Evolutionary conservation across 2,888 invertebrate species (phyloP), one percentile per base, ranked within the genome.

Genomic region (Drosophila borborema): DNA sequence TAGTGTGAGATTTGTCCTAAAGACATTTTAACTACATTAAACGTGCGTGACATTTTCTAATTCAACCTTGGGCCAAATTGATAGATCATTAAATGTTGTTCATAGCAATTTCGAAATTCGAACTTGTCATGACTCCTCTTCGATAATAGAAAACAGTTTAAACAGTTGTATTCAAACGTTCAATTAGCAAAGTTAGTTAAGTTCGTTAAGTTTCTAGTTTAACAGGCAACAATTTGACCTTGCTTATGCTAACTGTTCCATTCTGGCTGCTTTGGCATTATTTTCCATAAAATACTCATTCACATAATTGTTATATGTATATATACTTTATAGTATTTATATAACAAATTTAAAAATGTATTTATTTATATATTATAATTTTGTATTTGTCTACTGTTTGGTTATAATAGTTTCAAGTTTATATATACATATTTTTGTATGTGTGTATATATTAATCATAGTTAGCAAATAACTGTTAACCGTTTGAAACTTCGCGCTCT

Each of bases 1-100:
- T 46, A 62, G 64, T 53, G 51, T 23, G 38, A 62, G 58, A 54
- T 68, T 28, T 41, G 59, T 63, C 54, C 72, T 48, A 48, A 77
- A 69, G 45, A 55, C 14, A 46, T 63, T 70, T 77, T 65, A 71
- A 53, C 28, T 36, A n/a, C 38, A n/a, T 23, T 41, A 2, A 55
- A 48, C 54, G 53, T 60, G 41, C 60, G 68, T 69, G 68, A 68
- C 69, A 28, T 28, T 67, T 20, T 16, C 12, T 46, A 18, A 38
- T 12, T 43, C 60, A 41, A 48, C 59, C 43, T 58, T 74, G 71
- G 31, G 6, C 38, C 14, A 56, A 49, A 45, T 69, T 51, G 49
- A 36, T 3, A 31, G 31, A 49, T 49, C 49, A 16, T 31, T n/a
- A 49, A 49, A 31, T 31, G 31, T 1, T 10, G 9, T 28, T 9